Evolutionary conservation across 2,797 vertebrate genomes (phyloP).

Genomic region (Urophycis tenuis): DNA sequence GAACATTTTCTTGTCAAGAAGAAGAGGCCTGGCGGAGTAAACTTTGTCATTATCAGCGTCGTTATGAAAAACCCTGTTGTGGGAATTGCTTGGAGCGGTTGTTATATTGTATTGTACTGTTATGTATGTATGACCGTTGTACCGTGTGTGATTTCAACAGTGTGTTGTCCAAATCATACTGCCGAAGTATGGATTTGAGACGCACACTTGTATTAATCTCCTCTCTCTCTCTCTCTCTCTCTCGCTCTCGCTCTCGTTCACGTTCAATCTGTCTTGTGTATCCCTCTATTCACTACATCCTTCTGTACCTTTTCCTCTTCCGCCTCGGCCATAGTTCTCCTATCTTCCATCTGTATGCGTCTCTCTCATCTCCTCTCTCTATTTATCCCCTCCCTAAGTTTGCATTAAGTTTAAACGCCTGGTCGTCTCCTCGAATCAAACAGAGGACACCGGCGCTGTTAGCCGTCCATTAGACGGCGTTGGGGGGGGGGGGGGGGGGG

Average conservation of each 20-base stretch:
- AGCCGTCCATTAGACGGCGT: conserved; percentile 39
- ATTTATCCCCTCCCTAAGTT: too few species aligned
- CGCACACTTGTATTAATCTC: too few species aligned
- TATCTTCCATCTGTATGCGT: background rate
- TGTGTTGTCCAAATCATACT: too few species aligned
- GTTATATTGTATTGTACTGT: background rate
- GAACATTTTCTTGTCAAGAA: background rate
- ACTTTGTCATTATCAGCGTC: background rate
- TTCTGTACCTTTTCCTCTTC: too few species aligned
- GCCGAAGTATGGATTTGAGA: too few species aligned
- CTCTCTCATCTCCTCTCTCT: too few species aligned
- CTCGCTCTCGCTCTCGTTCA: background rate
- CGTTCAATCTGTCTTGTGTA: too few species aligned
- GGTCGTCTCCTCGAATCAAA: background rate
- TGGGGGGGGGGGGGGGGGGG: background rate
- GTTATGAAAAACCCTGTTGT: background rate
- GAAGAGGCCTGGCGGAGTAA: background rate
- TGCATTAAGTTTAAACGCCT: too few species aligned
- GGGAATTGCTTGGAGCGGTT: background rate
- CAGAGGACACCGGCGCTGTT: conserved; percentile 58
- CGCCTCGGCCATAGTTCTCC: too few species aligned
- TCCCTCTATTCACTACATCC: background rate
- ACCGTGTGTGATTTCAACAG: too few species aligned
- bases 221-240: background rate
- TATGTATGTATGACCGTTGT: too few species aligned